Base-by-base conservation (phyloP, 2,797 vertebrate species). In the Sciurus vulgaris region DNA sequence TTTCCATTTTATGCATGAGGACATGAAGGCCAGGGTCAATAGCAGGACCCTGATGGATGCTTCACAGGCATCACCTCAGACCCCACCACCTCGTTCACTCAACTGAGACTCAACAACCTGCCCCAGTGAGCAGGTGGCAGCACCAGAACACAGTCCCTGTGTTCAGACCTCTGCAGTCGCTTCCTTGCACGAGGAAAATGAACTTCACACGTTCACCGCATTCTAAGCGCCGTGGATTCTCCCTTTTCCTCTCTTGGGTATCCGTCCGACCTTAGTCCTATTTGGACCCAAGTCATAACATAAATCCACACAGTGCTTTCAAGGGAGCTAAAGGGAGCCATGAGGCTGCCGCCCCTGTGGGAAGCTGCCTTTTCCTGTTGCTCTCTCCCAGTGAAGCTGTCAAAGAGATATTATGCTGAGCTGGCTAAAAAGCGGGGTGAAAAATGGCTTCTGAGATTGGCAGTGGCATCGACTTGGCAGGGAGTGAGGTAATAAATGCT, bases 401-500 rank as follows among this genome's bases (percentile, higher is more conserved):
- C 96, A 77, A 22, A 20, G 5, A 77, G 89, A 74, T 73, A 41
- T 85, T 93, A 7, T 93, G 84, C 97, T 96, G 94, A 96, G 81
- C 85, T 96, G 87, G 78, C 97, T 81, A 90, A 51, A 95, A 91
- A 47, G 81, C 93, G 47, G 49, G 86, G 35, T 97, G 96, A 97
- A 84, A 95, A 96, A 96, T 96, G 85, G 78, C 59, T 85, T 86
- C 26, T 56, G 84, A 96, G 94, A 96, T 78, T 56, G 97, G 84
- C 87, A 13, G 41, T 49, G 26, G 8, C 93, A 54, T 33, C 5
- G 20, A 51, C 89, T 96, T 96, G 96, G 97, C 97, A 97, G 95
- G 61, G 93, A 86, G 69, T 0, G 10, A 56, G 73, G 73, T 59
- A 89, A 88, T 91, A 83, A 78, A 86, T 44, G 51, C 81, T 85